Evolutionary conservation across 2,113 vertebrate genomes (phyloP).

Genomic region (Leucoraja erinaceus): DNA sequence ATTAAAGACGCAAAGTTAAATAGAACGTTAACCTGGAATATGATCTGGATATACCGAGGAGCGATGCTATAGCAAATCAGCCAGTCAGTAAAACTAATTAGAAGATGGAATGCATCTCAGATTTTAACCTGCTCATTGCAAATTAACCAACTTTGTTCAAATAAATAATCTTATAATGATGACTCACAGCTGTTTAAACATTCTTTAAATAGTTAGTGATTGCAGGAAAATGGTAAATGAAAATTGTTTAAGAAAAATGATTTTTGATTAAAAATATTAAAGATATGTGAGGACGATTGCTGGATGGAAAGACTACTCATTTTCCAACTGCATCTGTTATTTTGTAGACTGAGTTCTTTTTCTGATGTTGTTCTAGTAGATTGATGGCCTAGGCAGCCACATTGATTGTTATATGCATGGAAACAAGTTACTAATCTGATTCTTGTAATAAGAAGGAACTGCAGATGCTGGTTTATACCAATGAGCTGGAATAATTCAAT

Average conservation of each 20-base stretch:
- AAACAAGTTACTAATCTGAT: neutral
- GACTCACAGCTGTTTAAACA: neutral
- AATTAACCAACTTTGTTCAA: neutral
- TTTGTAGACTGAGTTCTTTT: neutral
- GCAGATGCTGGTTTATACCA: too few relatives aligned
- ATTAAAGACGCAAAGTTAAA: neutral
- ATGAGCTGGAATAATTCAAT: too few relatives aligned
- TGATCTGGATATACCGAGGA: neutral
- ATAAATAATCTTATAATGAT: neutral
- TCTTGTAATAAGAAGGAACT: neutral
- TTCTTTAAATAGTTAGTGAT: neutral
- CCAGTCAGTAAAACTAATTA: neutral
- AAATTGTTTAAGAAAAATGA: neutral
- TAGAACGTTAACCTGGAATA: neutral
- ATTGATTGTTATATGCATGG: neutral
- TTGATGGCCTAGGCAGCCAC: neutral
- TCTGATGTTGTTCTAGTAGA: neutral
- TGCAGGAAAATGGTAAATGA: neutral
- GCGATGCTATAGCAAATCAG: neutral
- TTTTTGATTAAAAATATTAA: constrained; percentile 1
- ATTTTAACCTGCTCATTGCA: neutral
- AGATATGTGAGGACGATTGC: too few relatives aligned
- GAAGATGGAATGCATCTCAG: neutral
- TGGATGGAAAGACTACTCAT: neutral
- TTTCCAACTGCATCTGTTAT: neutral